Evolutionary conservation across 2,888 invertebrate species (phyloP), one percentile per base, ranked within the genome.

Genomic region (Drosophila nr. fundita): DNA sequence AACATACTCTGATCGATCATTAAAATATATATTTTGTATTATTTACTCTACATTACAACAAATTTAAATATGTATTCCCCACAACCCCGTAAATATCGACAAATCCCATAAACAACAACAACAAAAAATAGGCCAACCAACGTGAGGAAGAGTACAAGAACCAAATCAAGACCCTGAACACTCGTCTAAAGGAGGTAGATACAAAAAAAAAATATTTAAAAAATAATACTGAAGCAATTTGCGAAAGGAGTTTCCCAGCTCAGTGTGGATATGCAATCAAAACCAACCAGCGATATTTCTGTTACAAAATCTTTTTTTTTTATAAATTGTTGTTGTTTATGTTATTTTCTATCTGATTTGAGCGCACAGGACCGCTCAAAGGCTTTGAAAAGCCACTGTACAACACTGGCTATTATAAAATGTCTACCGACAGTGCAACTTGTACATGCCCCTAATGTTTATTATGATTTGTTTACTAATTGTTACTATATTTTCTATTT

Each of bases 81-180:
- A 53, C 18, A 40, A 36, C 21, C 61, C 62, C 68, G 61, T 60
- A 57, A 74, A 60, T 53, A 69, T 52, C 38, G 58, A 74, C 55
- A 68, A 69, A 55, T 57, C 34, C 68, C 73, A 68, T 70, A 79
- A 84, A 84, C 78, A 83, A 87, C 81, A 79, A 90, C 87, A 80
- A 83, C 78, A 88, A 91, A 81, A 85, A 64, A 83, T 94, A 99
- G 98, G 99, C 99, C 95, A 98, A 98, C 95, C 98, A 99, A 96
- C 97, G 99, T 93, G 99, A 99, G 95, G 99, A 99, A 95, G 98
- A 98, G 94, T 99, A 99, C 97, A 99, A 99, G 96, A 98, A 98
- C 95, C 99, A 99, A 96, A 99, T 99, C 96, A 99, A 99, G 97
- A 98, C 97, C 94, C 96, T 98, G 94, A 98, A 97, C 94, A 97